Conservation (phyloP, 2,113 vertebrate genomes). For the Romanogobio albipinnatus region DNA sequence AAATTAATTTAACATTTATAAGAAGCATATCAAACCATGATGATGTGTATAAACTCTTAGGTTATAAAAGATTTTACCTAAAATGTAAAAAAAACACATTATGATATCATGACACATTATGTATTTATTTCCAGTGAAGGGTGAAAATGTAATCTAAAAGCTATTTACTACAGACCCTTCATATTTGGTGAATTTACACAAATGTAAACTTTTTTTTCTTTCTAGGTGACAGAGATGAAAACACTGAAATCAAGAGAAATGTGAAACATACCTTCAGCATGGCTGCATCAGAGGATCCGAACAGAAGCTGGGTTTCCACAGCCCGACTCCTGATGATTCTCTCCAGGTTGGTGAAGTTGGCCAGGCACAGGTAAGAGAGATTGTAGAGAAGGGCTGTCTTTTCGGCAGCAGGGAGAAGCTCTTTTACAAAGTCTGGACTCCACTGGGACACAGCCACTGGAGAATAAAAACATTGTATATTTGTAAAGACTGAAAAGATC, state of each 20-base stretch:
- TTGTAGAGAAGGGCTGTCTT: conserved; percentile 34
- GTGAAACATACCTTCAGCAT: conserved; percentile 28
- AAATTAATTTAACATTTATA: no score
- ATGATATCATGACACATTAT: not conserved
- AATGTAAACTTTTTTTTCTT: not conserved
- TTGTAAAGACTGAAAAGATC: no score
- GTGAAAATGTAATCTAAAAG: no score
- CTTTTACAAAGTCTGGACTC: not conserved
- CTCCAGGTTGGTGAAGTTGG: conserved; percentile 30
- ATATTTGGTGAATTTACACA: no score
- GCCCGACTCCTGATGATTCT: not conserved
- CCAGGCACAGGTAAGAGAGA: conserved; percentile 37
- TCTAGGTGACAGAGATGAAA: not conserved
- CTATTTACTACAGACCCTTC: no score
- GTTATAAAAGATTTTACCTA: not conserved
- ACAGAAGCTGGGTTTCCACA: conserved; percentile 38
- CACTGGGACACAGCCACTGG: not conserved
- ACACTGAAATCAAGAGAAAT: not conserved
- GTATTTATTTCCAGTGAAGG: not conserved
- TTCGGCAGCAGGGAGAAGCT: not conserved
- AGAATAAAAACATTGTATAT: not conserved
- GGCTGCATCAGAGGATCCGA: conserved; percentile 21
- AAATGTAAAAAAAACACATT: not conserved
- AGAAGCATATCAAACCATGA: not conserved
- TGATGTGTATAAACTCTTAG: not conserved